phyloP scores from a whole-genome alignment of 2,113 vertebrate genomes.

The Cyanistes caeruleus region DNA sequence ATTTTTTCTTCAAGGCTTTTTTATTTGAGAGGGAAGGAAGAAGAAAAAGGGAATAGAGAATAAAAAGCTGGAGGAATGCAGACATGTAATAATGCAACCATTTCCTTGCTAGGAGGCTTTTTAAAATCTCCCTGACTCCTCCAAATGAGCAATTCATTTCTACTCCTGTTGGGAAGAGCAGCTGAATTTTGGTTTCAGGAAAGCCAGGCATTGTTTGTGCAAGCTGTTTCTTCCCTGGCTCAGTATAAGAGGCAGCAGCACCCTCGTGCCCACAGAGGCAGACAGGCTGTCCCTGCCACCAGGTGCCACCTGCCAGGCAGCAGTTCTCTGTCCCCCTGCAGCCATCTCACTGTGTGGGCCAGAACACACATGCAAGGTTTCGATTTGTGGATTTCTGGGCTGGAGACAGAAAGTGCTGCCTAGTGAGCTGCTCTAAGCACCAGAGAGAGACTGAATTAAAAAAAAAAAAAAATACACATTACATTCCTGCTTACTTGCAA shows the following conservation, averaged over 20 bases:
- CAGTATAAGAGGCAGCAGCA: background rate
- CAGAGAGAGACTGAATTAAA: background rate
- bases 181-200: background rate
- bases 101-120: background rate
- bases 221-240: background rate
- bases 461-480: background rate
- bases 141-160: background rate
- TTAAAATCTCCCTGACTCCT: background rate
- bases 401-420: background rate
- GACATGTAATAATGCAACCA: background rate
- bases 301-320: background rate
- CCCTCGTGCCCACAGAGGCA: background rate
- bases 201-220: background rate
- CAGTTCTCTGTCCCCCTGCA: background rate
- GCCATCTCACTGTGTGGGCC: background rate
- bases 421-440: background rate
- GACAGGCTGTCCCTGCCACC: background rate
- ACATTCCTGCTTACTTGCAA: background rate
- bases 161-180: background rate
- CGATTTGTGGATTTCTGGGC: background rate
- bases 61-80: background rate
- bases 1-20: background rate
- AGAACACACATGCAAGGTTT: background rate
- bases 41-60: background rate
- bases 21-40: background rate